Evolutionary conservation across 2,797 vertebrate genomes (phyloP).

Genomic region (Melanotaenia trifasciata): DNA sequence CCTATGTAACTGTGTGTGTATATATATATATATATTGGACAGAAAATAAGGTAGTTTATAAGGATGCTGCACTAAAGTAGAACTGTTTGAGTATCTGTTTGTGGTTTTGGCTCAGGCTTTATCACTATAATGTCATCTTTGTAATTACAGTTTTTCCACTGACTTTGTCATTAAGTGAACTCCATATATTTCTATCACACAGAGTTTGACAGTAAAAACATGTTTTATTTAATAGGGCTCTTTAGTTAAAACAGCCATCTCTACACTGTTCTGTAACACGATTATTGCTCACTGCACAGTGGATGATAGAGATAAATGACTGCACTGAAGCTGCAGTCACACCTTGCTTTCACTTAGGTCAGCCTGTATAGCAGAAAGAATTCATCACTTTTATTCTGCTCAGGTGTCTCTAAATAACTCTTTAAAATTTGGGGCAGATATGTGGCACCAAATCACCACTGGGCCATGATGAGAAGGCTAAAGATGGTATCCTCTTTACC

Average conservation of each 20-base stretch:
- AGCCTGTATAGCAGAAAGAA: background rate
- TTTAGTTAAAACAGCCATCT: background rate
- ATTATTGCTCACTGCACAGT: background rate
- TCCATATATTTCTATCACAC: background rate
- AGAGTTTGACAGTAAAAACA: background rate
- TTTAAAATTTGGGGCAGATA: slow-evolving; percentile 12
- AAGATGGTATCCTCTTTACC: slow-evolving; percentile 62
- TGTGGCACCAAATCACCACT: slow-evolving; percentile 37
- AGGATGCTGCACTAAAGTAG: too few species aligned
- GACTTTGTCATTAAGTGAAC: background rate
- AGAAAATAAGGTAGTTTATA: too few species aligned
- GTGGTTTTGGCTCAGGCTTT: too few species aligned
- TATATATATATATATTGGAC: too few species aligned
- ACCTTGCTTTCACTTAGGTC: slow-evolving; percentile 7
- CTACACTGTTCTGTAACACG: background rate
- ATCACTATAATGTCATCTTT: background rate
- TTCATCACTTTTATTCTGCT: slow-evolving; percentile 7
- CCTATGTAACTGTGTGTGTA: too few species aligned
- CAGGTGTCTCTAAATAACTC: slow-evolving; percentile 19
- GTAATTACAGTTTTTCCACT: background rate
- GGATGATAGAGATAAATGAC: slow-evolving; percentile 6
- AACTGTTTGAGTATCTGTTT: too few species aligned
- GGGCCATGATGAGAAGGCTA: slow-evolving; percentile 36
- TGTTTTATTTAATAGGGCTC: background rate
- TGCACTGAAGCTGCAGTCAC: slow-evolving; percentile 22